These are phyloP conservation scores for Archocentrus centrarchus DNA, from an alignment of 2,113 vertebrate species.

Conservation along the genomic window DNA sequence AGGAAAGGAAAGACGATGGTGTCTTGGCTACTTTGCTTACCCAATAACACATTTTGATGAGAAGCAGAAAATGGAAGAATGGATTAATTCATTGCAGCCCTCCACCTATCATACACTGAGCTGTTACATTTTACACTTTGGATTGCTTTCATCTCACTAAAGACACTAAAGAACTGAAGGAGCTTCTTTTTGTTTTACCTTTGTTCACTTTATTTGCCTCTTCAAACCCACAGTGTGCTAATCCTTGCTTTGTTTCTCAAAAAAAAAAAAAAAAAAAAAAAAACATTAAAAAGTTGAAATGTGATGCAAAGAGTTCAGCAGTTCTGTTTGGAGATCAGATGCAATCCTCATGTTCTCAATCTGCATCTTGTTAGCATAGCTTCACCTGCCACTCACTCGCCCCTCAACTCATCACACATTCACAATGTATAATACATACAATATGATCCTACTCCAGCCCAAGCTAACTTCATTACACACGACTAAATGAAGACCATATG, in stretches of 20 bases:
- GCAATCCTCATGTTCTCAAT: constrained; percentile 36
- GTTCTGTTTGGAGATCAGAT: constrained; percentile 53
- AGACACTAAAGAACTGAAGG: not conserved
- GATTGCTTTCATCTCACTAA: not conserved
- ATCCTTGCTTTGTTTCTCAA: not conserved
- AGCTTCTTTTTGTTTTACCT: not conserved
- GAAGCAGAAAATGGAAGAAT: not conserved
- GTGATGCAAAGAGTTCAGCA: constrained; percentile 33
- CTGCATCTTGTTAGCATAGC: constrained; percentile 20
- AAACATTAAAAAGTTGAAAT: constrained; percentile 11
- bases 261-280: not conserved
- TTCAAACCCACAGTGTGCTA: not conserved
- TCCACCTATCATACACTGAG: not conserved
- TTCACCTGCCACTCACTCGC: constrained; percentile 35
- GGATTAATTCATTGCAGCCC: not conserved
- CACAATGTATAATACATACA: not conserved
- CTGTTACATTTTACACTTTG: not conserved
- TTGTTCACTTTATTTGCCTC: not conserved
- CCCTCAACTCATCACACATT: not conserved
- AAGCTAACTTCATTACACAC: constrained; percentile 66
- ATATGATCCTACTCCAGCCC: constrained; percentile 22
- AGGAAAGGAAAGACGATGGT: not conserved
- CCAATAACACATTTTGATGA: not conserved
- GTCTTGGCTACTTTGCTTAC: not conserved
- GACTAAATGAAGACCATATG: constrained; percentile 69